Evolutionary conservation across 2,113 vertebrate species (phyloP).

Genomic region (Phalacrocorax brasilianus): DNA sequence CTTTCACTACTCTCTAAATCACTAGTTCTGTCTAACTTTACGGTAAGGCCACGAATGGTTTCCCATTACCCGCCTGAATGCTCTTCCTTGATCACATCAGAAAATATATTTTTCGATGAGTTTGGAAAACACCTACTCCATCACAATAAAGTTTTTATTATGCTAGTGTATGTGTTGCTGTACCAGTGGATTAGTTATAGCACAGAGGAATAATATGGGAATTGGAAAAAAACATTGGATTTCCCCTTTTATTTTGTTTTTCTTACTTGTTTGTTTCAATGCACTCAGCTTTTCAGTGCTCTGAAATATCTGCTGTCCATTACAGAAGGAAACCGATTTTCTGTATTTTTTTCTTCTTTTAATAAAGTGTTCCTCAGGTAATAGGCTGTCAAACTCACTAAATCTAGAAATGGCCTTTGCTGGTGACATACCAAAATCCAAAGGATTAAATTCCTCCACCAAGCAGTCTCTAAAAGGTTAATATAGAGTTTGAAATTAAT

Average conservation of each 20-base stretch:
- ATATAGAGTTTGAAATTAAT: constrained; percentile 39
- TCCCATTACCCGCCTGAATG: background rate
- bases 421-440: background rate
- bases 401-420: background rate
- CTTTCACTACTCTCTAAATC: background rate
- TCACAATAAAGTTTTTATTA: background rate
- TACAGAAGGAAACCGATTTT: background rate
- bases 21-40: background rate
- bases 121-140: background rate
- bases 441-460: constrained; percentile 9
- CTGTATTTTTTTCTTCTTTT: background rate
- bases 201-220: background rate
- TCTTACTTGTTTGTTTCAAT: background rate
- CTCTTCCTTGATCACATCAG: background rate
- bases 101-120: background rate
- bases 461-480: constrained; percentile 18
- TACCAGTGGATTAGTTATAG: background rate
- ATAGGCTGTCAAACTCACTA: background rate
- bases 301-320: background rate
- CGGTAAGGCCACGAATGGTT: background rate
- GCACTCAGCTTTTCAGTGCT: background rate
- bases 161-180: background rate
- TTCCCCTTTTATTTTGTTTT: background rate
- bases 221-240: background rate
- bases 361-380: background rate